Base-by-base conservation (phyloP, 2,888 invertebrate genomes). In the Bugulina stolonifera region DNA sequence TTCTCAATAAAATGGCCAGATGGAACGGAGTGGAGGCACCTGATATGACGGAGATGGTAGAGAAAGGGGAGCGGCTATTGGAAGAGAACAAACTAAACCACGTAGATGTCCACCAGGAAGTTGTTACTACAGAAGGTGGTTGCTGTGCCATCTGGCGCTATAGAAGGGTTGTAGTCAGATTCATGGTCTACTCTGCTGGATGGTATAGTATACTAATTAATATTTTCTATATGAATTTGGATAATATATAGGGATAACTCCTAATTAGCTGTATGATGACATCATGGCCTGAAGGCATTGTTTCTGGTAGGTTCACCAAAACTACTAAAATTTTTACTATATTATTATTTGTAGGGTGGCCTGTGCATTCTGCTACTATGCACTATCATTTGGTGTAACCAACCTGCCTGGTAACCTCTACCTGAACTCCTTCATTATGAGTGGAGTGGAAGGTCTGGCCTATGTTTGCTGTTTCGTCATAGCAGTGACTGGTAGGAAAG, bases 361-460 rank as follows among this genome's bases (percentile, higher is more conserved):
- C 10, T 64, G 64, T 32, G 64, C 64, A 22, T 64, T 64, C 64
- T 64, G 64, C 32, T 64, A 64, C 64, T 64, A 64, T 29, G 27
- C 64, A 5, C n/a, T 64, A 14, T 64, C 64, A n/a, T 64, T 64
- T 64, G 64, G 64, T 27, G 64, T 64, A 5, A 27, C 23, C 22
- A 29, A 64, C 23, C 34, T 64, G 2, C 25, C 25, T 23, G 64
- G 64, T 14, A 64, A 29, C 64, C n/a, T 64, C 5, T 64, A 64
- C 34, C 29, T 64, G 27, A 64, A 64, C 32, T 27, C 3, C 27
- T 64, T 64, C n/a, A 64, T 64, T 14, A 64, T 64, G 64, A 32
- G 64, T 64, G 64, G 25, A 25, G 64, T 64, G 10, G 64, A 64
- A 32, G 32, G 2, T n/a, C 27, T 64, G 14, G 64, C 64, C 32